Percentiles rank a stretch among this genome's conserved stretches.
Conservation (phyloP, 2,113 vertebrate species). For the Oncorhynchus nerka region DNA sequence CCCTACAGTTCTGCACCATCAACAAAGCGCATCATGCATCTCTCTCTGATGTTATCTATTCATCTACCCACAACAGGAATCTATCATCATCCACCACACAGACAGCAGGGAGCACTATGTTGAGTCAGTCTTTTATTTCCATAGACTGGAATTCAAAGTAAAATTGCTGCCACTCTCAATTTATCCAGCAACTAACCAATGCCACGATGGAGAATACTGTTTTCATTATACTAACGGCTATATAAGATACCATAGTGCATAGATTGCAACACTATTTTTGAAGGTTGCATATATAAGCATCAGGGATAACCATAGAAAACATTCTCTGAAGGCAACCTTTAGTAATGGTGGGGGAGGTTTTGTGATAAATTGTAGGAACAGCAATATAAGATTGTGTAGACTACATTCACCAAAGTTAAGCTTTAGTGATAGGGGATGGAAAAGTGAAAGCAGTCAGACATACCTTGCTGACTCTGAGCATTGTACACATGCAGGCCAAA, state of each 20-base stretch:
- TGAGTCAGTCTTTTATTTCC: slow-evolving; percentile 36
- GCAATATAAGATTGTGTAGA: neutral
- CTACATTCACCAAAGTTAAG: neutral
- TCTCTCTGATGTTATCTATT: slow-evolving; percentile 23
- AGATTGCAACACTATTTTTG: too few relatives aligned
- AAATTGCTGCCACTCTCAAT: slow-evolving; percentile 48
- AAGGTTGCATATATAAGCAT: too few relatives aligned
- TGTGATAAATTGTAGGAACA: neutral
- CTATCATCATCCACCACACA: slow-evolving; percentile 50
- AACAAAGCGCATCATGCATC: slow-evolving; percentile 15
- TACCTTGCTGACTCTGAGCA: slow-evolving; percentile 94
- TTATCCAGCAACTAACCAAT: slow-evolving; percentile 14
- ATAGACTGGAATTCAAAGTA: slow-evolving; percentile 27
- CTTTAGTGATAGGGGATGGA: slow-evolving; percentile 18
- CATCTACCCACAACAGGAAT: slow-evolving; percentile 49
- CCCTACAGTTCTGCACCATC: slow-evolving; percentile 21
- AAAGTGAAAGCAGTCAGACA: slow-evolving; percentile 16
- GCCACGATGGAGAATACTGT: neutral
- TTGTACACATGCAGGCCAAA: slow-evolving; percentile 95
- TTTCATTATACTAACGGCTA: neutral
- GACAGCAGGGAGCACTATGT: slow-evolving; percentile 17
- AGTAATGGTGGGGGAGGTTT: too few relatives aligned
- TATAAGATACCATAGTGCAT: neutral
- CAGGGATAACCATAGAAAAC: too few relatives aligned
- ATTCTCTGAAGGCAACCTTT: too few relatives aligned